Evolutionary conservation across 2,888 invertebrate species (phyloP), one percentile per base, ranked within the genome.

Genomic region (Idaea dimidiata): DNA sequence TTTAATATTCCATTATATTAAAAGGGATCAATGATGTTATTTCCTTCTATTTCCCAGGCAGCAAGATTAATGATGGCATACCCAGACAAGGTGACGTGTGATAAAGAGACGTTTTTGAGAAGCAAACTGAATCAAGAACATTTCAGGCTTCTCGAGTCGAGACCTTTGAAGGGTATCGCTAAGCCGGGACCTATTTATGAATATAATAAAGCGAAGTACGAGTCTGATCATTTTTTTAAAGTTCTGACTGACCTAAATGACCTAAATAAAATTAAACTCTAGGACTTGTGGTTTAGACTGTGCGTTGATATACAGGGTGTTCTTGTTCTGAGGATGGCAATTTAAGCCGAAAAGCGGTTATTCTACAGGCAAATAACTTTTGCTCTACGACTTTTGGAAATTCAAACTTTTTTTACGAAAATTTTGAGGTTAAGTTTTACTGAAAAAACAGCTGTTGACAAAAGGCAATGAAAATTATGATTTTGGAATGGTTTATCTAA

Each of bases 171-270:
- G 74, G 95, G 95, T 3, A 93, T 95, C 31, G 81, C 88, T 0
- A 93, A 94, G 59, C 93, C 94, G 0, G 95, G 95, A 4, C 94
- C 95, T 0, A 89, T 95, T 67, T 95, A 95, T 71, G 94, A 95
- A 77, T 95, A 94, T 59, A 81, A 81, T 66, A 79, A 74, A 61
- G 57, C 69, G 7, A 75, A 79, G 86, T 85, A 61, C 72, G 77
- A 74, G 32, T 16, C 1, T 54, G n/a, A n/a, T 14, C 6, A n/a
- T 17, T 10, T 53, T 31, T 16, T 58, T 5, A 7, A 14, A 33
- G 33, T 33, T 33, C 33, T 24, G 24, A 24, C 24, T 24, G 24
- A 24, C 24, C 24, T 1, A 1, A 24, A 24, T 5, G 24, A 1
- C 3, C 24, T 3, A 5, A 1, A 24, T 24, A 24, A 24, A 5